A percentile compares a stretch with the other conserved stretches of the same genome.
Conservation (phyloP, 2,797 vertebrate genomes). For the Ciconia nigra region DNA sequence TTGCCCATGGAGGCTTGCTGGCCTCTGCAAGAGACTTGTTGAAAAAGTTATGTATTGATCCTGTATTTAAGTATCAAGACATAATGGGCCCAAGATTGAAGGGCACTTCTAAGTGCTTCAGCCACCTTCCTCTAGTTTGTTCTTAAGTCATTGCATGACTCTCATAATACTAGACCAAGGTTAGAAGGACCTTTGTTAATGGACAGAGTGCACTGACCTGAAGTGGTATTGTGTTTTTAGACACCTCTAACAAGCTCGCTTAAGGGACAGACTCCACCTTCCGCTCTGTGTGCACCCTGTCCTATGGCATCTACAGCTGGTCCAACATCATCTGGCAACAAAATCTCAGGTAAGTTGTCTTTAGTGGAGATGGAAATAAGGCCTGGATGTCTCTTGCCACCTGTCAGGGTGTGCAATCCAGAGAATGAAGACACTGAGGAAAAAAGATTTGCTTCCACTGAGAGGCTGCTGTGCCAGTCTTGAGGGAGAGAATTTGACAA, state of each 20-base stretch:
- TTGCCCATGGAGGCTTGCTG: not conserved
- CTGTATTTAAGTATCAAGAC: not conserved
- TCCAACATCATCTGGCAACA: conserved; percentile 41
- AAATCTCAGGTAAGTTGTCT: conserved; percentile 62
- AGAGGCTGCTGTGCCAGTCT: not conserved
- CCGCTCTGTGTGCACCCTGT: conserved; percentile 3
- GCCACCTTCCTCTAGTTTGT: not conserved
- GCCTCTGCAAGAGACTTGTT: not conserved
- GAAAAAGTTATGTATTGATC: not conserved
- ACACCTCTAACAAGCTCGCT: conserved; percentile 31
- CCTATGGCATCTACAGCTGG: not conserved
- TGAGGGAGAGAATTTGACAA: not conserved
- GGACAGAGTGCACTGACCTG: not conserved
- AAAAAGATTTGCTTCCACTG: not conserved
- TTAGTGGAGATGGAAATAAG: not conserved
- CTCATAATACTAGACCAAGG: not conserved
- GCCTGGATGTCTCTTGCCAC: not conserved
- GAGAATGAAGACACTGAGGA: not conserved
- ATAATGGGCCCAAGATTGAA: not conserved
- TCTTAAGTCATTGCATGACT: not conserved
- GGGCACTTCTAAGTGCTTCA: not conserved
- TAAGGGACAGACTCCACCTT: conserved; percentile 42
- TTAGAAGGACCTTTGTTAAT: not conserved
- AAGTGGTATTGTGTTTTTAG: conserved; percentile 50
- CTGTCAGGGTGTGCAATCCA: not conserved